Conservation (phyloP, 2,797 vertebrate genomes). For the Notamacropus eugenii region DNA sequence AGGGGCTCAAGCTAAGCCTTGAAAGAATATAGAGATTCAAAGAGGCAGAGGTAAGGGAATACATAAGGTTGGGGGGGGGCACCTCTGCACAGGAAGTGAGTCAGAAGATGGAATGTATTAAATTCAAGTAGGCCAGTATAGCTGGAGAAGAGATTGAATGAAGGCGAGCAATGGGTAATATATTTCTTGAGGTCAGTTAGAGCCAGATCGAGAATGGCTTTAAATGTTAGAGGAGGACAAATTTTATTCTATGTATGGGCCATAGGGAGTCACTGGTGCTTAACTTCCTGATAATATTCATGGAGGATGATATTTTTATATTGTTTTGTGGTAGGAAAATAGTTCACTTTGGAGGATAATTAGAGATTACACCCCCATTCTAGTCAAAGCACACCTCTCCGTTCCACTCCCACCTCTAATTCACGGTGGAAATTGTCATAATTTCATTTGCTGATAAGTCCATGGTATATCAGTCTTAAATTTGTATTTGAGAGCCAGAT, state of each 20-base stretch:
- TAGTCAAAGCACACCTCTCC: too few relatives aligned
- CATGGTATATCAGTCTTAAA: too few relatives aligned
- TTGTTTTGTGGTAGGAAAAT: too few relatives aligned
- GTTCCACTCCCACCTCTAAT: too few relatives aligned
- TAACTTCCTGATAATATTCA: background rate
- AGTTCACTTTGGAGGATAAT: too few relatives aligned
- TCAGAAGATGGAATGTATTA: background rate
- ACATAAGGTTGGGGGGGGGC: background rate
- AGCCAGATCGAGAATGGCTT: background rate
- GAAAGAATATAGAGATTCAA: background rate
- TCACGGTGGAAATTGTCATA: too few relatives aligned
- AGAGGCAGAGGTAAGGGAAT: background rate
- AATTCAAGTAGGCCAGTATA: background rate
- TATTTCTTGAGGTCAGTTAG: background rate
- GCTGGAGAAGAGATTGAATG: background rate
- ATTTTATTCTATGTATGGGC: background rate
- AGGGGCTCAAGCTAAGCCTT: background rate
- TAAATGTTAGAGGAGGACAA: background rate
- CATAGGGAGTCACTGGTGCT: background rate
- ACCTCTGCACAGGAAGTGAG: background rate
- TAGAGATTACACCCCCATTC: too few relatives aligned
- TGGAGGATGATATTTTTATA: too few relatives aligned
- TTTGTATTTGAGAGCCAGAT: too few relatives aligned
- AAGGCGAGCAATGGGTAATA: background rate
- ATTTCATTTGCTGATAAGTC: too few relatives aligned